These are phyloP conservation scores for Scaptomyza pallida DNA, from an alignment of 1,140 invertebrate genomes.

Conservation along the genomic window DNA sequence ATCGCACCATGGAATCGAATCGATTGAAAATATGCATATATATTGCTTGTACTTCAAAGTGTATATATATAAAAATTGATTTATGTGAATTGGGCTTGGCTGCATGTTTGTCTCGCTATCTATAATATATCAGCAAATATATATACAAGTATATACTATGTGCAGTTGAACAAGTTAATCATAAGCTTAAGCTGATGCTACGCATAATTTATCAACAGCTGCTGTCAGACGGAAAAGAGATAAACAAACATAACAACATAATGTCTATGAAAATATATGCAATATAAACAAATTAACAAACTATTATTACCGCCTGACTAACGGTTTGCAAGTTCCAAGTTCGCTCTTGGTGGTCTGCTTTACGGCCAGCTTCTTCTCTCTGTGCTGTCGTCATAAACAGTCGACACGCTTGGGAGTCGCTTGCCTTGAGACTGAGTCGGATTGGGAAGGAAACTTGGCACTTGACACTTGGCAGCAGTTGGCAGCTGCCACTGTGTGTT, in stretches of 20 bases:
- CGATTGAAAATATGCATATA: constrained; percentile 5
- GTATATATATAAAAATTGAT: constrained; percentile 76
- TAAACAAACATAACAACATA: constrained; percentile 38
- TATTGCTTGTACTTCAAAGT: background rate
- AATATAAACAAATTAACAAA: constrained; percentile 74
- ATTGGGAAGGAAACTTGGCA: background rate
- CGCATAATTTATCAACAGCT: constrained; percentile 68
- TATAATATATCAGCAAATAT: constrained; percentile 9
- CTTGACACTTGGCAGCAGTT: background rate
- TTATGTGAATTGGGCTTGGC: constrained; percentile 50
- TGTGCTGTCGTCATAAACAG: background rate
- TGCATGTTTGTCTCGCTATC: constrained; percentile 20
- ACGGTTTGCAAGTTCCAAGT: constrained; percentile 56
- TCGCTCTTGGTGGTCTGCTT: constrained; percentile 28
- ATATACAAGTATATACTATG: constrained; percentile 32
- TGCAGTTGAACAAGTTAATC: constrained; percentile 64
- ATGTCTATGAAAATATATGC: constrained; percentile 33
- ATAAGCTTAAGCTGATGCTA: constrained; percentile 48
- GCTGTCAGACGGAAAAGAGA: constrained; percentile 66
- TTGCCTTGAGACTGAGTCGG: constrained; percentile 56
- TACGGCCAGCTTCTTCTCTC: constrained; percentile 2
- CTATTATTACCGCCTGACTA: constrained; percentile 69
- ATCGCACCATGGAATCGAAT: constrained; percentile 60
- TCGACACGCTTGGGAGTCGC: constrained; percentile 51
- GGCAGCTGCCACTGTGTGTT: constrained; percentile 62